Evolutionary conservation across 1,140 invertebrate genomes (phyloP), one percentile per base, ranked within the genome.

Genomic region (Dreissena rostriformis): DNA sequence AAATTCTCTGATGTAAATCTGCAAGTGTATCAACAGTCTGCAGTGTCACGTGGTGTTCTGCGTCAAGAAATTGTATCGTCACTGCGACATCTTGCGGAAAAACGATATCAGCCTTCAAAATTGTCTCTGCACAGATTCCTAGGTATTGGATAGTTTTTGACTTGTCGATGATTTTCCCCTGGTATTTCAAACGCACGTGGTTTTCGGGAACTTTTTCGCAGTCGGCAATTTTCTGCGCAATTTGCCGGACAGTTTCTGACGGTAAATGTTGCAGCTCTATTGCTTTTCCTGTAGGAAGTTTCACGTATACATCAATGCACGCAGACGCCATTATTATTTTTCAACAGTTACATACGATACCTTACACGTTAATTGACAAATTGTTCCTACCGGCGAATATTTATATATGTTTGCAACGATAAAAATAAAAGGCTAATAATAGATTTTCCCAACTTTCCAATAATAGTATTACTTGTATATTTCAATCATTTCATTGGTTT

Each of bases 71-170:
- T 51, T 82, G 72, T n/a, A 74, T 57, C 26, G 49, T 73, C 57
- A 82, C 26, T 61, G n/a, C 22, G 10, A 82, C 73, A 17, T 82
- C 79, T 29, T 82, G 72, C 63, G 79, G 79, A 49, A 82, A 73
- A 39, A 39, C 39, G 39, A 39, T 39, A 86, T 91, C 88, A 14
- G 83, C 88, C 76, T 89, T 90, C 15, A 91, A 68, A 49, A 91
- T 89, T 1, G 90, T 91, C 65, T 91, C 90, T 6, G 76, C 74
- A 52, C 88, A 82, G 19, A 91, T 84, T 22, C 90, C 90, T 29
- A 88, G 66, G 28, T 90, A 86, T 15, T 74, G 71, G n/a, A 91
- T 76, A 6, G 88, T 86, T 26, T 86, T 75, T 11, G 28, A 61
- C n/a, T 68, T 78, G 53, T 89, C 80, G 22, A 91, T 84, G 15